Conservation (phyloP, 2,113 vertebrate genomes). For the Neodon shergylaensis region DNA sequence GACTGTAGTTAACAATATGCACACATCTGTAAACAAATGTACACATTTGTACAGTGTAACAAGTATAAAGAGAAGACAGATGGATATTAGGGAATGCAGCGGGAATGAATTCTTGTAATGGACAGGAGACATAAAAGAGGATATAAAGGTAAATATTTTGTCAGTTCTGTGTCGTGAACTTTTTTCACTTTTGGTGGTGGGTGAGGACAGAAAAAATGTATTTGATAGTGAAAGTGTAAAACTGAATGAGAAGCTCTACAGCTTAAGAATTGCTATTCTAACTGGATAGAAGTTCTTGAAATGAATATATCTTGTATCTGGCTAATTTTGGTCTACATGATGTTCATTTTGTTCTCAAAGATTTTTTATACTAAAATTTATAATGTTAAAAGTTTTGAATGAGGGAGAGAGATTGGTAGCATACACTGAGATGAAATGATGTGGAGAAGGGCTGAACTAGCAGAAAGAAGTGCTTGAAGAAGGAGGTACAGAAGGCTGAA, state of each 20-base stretch:
- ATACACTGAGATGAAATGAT: too few relatives aligned
- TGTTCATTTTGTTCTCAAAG: not conserved
- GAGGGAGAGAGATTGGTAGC: too few relatives aligned
- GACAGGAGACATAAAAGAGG: not conserved
- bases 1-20: not conserved
- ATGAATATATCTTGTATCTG: not conserved
- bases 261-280: not conserved
- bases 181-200: not conserved
- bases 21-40: not conserved
- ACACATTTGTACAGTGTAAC: not conserved
- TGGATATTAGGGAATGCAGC: not conserved
- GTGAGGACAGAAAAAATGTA: not conserved
- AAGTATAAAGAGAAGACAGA: not conserved
- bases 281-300: not conserved
- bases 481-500: too few relatives aligned
- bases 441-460: too few relatives aligned
- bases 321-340: not conserved
- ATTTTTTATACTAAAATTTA: not conserved
- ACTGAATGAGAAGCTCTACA: not conserved
- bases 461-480: too few relatives aligned
- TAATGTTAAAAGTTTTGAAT: not conserved
- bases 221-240: not conserved
- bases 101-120: not conserved
- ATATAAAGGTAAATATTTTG: not conserved
- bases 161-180: not conserved